Base-by-base conservation (phyloP, 1,140 invertebrate species). In the Rhopalosiphum padi region DNA sequence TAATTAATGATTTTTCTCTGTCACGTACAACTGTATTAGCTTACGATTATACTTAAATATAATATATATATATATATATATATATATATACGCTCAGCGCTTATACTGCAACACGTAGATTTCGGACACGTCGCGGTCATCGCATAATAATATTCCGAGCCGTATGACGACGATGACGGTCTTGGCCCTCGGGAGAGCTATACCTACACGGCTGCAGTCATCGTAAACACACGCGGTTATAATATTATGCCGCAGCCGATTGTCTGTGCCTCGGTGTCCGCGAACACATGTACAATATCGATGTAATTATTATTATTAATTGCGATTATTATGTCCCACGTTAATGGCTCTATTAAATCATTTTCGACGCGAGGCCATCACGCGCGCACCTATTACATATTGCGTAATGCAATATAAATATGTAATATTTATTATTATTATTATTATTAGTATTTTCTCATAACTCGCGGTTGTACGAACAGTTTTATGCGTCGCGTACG, bases 341-440 rank as follows among this genome's bases (percentile, higher is more conserved):
- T 86, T 86, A 86, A 86, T 86, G 15, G 25, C 25, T 43, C 41
- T 43, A 46, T 85, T 85, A 86, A 86, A 86, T 86, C 83, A 86
- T 86, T 9, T 86, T 46, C 41, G 22, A 41, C 23, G 37, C 22
- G 35, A 41, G 83, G 37, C 35, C 35, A 22, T 85, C 83, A 85
- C 37, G 37, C 22, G 35, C 77, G 30, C 11, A 68, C 60, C 30
- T n/a, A 25, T 55, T n/a, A 15, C 18, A 37, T 9, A 23, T 82
- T 82, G 35, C n/a, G 35, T 9, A 82, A 82, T 82, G n/a, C 2
- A 37, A 37, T 35, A 35, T 37, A 37, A 37, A 35, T 37, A 22
- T 82, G 35, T 6, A 21, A 23, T 82, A 35, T 21, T 82, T 82
- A n/a, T 35, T 77, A 35, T 22, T 37, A 37, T 21, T 37, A 82